phyloP scores from a whole-genome alignment of 2,888 invertebrate species.

The Drosophila macrospina region DNA sequence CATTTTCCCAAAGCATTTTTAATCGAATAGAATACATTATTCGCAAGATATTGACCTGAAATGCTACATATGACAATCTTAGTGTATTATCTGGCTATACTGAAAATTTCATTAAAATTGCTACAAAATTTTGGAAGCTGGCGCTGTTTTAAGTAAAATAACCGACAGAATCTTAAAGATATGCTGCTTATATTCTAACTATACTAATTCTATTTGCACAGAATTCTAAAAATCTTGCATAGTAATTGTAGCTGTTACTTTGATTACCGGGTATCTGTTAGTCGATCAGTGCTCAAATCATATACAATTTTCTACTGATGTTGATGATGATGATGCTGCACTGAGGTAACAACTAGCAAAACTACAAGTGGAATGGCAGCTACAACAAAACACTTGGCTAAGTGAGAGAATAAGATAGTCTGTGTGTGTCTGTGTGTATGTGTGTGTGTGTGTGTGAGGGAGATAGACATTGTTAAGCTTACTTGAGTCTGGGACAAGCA shows the following conservation, averaged over 20 bases:
- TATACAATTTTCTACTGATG: neutral
- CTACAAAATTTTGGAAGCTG: too few relatives aligned
- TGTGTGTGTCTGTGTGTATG: neutral
- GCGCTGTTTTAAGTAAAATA: too few relatives aligned
- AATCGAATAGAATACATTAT: too few relatives aligned
- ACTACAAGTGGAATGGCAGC: constrained; percentile 40
- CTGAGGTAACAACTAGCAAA: constrained; percentile 29
- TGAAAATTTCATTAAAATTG: too few relatives aligned
- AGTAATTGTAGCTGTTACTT: neutral
- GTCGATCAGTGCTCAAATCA: neutral
- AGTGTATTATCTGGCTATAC: too few relatives aligned
- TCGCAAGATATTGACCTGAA: too few relatives aligned
- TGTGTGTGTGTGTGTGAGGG: neutral
- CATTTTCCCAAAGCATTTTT: too few relatives aligned
- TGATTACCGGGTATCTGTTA: constrained; percentile 1
- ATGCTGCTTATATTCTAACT: too few relatives aligned
- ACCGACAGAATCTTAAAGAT: too few relatives aligned
- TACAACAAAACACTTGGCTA: constrained; percentile 30
- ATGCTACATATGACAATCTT: too few relatives aligned
- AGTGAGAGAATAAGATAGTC: neutral
- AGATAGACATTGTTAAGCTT: constrained; percentile 82
- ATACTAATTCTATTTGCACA: too few relatives aligned
- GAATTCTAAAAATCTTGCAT: neutral
- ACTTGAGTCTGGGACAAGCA: constrained; percentile 95
- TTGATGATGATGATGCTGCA: constrained; percentile 19